These are phyloP conservation scores for Notiomystis cincta DNA, from an alignment of 2,113 vertebrate genomes.

Conservation along the genomic window DNA sequence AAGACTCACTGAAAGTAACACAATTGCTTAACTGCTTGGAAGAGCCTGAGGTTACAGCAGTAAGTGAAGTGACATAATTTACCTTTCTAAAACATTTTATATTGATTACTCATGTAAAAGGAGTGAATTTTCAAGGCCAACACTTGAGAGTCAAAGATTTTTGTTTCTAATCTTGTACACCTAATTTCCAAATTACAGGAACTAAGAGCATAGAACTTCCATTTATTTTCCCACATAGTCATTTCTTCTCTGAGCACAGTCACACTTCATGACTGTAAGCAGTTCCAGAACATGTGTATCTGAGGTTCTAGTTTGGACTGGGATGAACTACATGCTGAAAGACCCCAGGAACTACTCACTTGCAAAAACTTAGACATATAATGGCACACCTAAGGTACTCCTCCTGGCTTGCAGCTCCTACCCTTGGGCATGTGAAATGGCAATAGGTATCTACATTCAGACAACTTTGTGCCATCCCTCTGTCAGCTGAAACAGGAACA, in stretches of 20 bases:
- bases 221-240: neutral
- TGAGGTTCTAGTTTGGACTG: neutral
- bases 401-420: neutral
- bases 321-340: neutral
- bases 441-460: neutral
- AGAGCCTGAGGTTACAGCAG: neutral
- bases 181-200: neutral
- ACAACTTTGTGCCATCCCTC: neutral
- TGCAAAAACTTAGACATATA: neutral
- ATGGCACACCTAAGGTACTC: neutral
- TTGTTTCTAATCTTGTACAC: neutral
- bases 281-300: neutral
- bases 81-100: neutral
- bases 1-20: neutral
- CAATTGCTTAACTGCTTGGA: neutral
- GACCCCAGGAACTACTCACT: neutral
- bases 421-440: neutral
- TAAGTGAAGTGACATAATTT: neutral
- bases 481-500: neutral
- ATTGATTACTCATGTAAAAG: neutral
- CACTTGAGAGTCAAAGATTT: neutral
- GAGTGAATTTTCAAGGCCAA: neutral
- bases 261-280: neutral
- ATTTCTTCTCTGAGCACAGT: neutral
- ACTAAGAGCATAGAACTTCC: neutral